Evolutionary conservation across 2,888 invertebrate genomes (phyloP), one percentile per base, ranked within the genome.

Genomic region (Helleia helle): DNA sequence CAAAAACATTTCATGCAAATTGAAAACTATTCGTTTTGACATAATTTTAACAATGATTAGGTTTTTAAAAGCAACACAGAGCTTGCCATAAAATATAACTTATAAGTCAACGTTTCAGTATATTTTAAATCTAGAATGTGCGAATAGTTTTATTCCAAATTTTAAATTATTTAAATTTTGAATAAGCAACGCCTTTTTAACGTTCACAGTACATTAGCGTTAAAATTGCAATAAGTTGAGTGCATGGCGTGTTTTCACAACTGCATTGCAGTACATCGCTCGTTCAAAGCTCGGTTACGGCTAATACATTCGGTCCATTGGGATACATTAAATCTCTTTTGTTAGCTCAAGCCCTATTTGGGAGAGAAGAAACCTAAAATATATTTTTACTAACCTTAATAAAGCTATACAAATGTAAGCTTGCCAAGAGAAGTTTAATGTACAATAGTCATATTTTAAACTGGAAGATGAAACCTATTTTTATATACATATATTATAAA

Each of bases 251-350:
- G 46, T 40, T 36, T 42, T 28, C 41, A 42, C 42, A 41, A 30
- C 46, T 41, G 46, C 44, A 47, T 39, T 47, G 46, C 46, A 44
- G 46, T 41, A 27, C 36, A 41, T 36, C 28, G 43, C 39, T 37
- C 26, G 31, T 15, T 37, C 27, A 36, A 15, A 15, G 40, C 40
- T 11, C 24, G 18, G 29, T 28, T 22, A 12, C 29, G 22, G 29
- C 38, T 30, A 30, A 38, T 29, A 29, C 38, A 24, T 22, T n/a
- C 9, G 17, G 26, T 31, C 40, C 31, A 17, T 26, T 31, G 40
- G 40, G 40, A 40, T 40, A 25, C 40, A 40, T 40, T 26, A 15
- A 14, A 40, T 26, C 31, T 31, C 39, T 31, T 40, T 40, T 40
- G 40, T 40, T 25, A 2, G 25, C 25, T 17, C 12, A 14, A 40